A percentile compares a stretch with the other conserved stretches of the same genome.
Conservation (phyloP, 1,140 invertebrate species). For the Drosophila yakuba region DNA sequence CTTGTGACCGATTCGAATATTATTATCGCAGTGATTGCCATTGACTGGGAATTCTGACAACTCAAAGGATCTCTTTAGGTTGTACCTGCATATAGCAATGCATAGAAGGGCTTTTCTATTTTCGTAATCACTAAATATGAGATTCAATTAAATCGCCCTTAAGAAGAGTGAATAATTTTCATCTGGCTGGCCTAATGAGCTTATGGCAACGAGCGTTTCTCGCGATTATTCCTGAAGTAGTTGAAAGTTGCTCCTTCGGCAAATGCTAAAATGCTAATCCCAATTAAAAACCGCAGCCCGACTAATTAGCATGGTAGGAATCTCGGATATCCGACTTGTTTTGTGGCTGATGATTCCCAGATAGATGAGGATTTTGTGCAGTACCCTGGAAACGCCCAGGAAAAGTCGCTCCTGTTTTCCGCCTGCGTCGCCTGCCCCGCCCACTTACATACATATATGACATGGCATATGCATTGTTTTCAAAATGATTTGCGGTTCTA, state of each 20-base stretch:
- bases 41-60: conserved; percentile 5
- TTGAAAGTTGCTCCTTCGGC: conserved; percentile 25
- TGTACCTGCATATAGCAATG: too few species aligned
- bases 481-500: conserved; percentile 79
- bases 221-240: not conserved
- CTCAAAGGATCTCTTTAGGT: not conserved
- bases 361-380: conserved; percentile 28
- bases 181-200: conserved; percentile 10
- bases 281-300: conserved; percentile 36
- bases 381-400: conserved; percentile 15
- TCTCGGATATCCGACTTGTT: conserved; percentile 38
- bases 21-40: conserved; percentile 4
- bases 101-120: too few species aligned
- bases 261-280: conserved; percentile 19
- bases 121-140: too few species aligned
- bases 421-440: not conserved
- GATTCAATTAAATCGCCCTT: too few species aligned
- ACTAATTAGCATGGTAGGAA: conserved; percentile 40
- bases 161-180: not conserved
- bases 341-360: conserved; percentile 10
- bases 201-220: not conserved
- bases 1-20: conserved; percentile 12
- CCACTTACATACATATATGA: conserved; percentile 65
- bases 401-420: conserved; percentile 19
- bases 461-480: conserved; percentile 82